A percentile compares a stretch with the other conserved stretches of the same genome.
Conservation (phyloP, 2,113 vertebrate genomes). For the Ceyx melanurus region DNA sequence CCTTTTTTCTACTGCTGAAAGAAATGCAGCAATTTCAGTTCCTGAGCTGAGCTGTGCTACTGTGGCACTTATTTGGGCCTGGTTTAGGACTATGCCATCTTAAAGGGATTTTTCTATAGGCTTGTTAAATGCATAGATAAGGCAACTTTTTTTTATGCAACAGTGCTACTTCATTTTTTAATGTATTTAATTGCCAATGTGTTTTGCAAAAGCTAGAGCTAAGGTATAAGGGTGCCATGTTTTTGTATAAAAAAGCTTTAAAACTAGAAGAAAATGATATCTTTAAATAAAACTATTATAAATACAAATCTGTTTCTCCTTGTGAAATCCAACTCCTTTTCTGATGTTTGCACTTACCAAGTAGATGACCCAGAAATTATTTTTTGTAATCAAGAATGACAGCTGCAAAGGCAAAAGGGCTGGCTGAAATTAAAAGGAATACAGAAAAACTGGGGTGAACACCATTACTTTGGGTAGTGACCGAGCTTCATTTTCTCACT, state of each 20-base stretch:
- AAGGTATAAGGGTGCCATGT: neutral
- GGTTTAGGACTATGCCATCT: neutral
- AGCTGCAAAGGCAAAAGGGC: neutral
- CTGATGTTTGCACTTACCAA: neutral
- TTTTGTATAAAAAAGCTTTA: neutral
- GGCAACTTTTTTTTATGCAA: neutral
- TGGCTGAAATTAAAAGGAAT: neutral
- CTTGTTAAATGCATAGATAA: neutral
- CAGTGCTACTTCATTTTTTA: neutral
- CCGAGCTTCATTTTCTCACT: neutral
- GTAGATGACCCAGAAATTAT: neutral
- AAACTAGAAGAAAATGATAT: neutral
- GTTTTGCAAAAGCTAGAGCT: neutral
- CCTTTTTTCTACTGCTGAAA: slow-evolving; percentile 9
- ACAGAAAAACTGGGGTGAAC: neutral
- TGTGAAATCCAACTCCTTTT: neutral
- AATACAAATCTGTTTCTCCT: neutral
- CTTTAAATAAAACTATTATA: neutral
- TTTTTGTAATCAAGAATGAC: neutral
- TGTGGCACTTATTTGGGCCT: neutral
- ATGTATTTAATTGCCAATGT: neutral
- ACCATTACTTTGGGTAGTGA: neutral
- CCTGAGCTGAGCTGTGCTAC: neutral
- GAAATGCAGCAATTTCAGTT: neutral
- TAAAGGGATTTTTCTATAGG: neutral